Conservation (phyloP, 2,888 invertebrate genomes). For the Junonia oenone region DNA sequence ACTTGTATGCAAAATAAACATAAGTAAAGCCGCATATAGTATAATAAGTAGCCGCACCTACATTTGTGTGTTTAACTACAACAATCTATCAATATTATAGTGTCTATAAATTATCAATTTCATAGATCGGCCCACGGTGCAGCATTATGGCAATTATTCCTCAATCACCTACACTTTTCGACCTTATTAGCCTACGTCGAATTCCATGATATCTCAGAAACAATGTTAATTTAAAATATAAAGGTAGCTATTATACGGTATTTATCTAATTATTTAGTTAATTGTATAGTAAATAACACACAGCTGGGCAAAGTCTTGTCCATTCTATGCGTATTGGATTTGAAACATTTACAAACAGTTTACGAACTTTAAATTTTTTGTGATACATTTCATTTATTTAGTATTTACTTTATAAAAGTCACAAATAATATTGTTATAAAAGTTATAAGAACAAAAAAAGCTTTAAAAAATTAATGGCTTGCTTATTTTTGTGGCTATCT, state of each 20-base stretch:
- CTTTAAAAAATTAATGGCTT: no score
- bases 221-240: neutral
- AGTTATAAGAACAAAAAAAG: no score
- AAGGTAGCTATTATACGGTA: neutral
- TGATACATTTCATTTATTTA: no score
- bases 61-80: neutral
- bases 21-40: neutral
- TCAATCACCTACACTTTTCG: slow-evolving; percentile 15
- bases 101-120: slow-evolving; percentile 15
- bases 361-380: no score
- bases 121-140: slow-evolving; percentile 9
- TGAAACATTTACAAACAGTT: no score
- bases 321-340: no score
- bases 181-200: slow-evolving; percentile 17
- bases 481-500: no score
- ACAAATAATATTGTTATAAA: no score
- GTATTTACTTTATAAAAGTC: no score
- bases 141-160: slow-evolving; percentile 8
- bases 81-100: neutral
- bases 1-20: no score
- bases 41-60: neutral
- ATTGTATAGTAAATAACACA: neutral
- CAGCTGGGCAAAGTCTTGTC: neutral
- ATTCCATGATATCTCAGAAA: slow-evolving; percentile 2
- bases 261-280: neutral